Percentiles rank a stretch among this genome's conserved stretches.
These are phyloP conservation scores for Oreochromis tanganicae DNA, from an alignment of 2,113 vertebrate genomes.

Conservation along the genomic window DNA sequence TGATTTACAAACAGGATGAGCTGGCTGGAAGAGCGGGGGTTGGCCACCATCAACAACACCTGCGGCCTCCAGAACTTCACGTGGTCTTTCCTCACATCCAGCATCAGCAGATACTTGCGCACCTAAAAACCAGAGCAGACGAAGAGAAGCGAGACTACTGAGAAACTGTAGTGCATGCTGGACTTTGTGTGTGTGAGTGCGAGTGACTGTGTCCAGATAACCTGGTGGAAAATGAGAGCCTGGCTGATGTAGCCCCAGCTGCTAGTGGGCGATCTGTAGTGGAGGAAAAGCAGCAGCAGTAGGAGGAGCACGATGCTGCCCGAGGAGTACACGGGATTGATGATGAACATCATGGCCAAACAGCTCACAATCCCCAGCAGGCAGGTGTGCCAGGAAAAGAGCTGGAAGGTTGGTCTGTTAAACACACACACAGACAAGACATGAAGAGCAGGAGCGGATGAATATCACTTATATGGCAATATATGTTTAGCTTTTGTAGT, in stretches of 20 bases:
- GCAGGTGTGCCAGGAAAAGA: constrained; percentile 89
- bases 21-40: constrained; percentile 77
- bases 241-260: constrained; percentile 92
- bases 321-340: constrained; percentile 81
- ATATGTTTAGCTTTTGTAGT: neutral
- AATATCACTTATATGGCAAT: neutral
- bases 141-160: neutral
- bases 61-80: constrained; percentile 85
- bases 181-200: neutral
- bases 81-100: constrained; percentile 81
- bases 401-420: constrained; percentile 82
- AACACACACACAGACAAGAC: constrained; percentile 4
- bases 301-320: constrained; percentile 81
- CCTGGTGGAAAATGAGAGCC: constrained; percentile 87
- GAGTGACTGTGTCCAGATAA: neutral
- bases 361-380: constrained; percentile 84
- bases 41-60: constrained; percentile 80
- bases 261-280: constrained; percentile 81
- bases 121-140: constrained; percentile 53
- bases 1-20: constrained; percentile 82
- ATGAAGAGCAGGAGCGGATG: neutral
- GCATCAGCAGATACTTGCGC: constrained; percentile 79
- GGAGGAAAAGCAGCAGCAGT: constrained; percentile 80
- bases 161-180: neutral
- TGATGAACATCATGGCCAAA: constrained; percentile 89